Conservation (phyloP, 2,888 invertebrate genomes). For the Boloria euphrosyne region DNA sequence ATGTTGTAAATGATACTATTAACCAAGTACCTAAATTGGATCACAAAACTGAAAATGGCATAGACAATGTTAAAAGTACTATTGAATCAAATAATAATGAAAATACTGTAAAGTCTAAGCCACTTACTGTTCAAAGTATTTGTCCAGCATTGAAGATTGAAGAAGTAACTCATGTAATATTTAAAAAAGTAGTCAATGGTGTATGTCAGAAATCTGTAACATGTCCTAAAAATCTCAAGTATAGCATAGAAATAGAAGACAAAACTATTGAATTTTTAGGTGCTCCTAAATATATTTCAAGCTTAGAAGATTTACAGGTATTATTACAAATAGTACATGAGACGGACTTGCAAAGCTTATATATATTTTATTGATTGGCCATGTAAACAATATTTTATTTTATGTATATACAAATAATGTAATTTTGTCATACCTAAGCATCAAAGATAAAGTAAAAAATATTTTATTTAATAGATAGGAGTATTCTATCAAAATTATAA, state of each 20-base stretch:
- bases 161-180: constrained; percentile 64
- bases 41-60: constrained; percentile 6
- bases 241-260: constrained; percentile 67
- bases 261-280: constrained; percentile 73
- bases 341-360: constrained; percentile 67
- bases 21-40: constrained; percentile 9
- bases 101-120: constrained; percentile 19
- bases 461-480: constrained; percentile 15
- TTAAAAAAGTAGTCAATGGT: constrained; percentile 65
- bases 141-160: constrained; percentile 40
- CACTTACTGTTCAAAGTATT: constrained; percentile 40
- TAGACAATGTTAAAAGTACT: constrained; percentile 7
- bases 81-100: constrained; percentile 20
- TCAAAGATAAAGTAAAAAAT: constrained; percentile 26
- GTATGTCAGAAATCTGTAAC: constrained; percentile 66
- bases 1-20: constrained; percentile 24
- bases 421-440: constrained; percentile 28
- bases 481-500: constrained; percentile 16
- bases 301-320: constrained; percentile 73
- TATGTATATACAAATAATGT: constrained; percentile 23
- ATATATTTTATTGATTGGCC: constrained; percentile 62
- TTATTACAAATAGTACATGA: constrained; percentile 78
- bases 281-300: constrained; percentile 74
- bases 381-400: constrained; percentile 8
- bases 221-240: constrained; percentile 73